phyloP scores from a whole-genome alignment of 2,797 vertebrate genomes.

The Enteromius treurensis region DNA sequence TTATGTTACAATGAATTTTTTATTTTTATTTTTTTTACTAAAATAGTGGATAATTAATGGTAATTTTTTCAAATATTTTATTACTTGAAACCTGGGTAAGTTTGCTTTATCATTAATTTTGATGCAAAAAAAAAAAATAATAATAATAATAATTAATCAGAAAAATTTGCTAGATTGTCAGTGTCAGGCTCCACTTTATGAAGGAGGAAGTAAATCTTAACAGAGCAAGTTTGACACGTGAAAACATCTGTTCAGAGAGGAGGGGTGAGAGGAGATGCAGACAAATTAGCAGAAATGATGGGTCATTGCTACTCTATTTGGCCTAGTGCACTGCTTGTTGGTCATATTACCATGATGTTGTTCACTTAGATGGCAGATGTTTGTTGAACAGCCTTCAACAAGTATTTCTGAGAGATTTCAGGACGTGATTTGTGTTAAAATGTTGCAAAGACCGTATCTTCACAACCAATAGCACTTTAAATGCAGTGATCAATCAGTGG shows the following conservation, averaged over 20 bases:
- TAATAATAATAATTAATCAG: too few relatives aligned
- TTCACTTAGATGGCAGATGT: neutral
- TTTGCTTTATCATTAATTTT: neutral
- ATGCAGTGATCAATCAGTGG: conserved; percentile 22
- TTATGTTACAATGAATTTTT: too few relatives aligned
- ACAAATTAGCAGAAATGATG: neutral
- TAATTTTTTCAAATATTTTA: neutral
- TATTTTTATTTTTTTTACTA: neutral
- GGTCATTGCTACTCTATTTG: neutral
- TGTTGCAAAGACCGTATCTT: conserved; percentile 3
- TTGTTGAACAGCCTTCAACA: neutral
- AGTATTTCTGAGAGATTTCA: neutral
- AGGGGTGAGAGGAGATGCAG: neutral
- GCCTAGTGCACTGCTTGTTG: neutral
- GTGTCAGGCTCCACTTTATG: conserved; percentile 35
- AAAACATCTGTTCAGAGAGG: conserved; percentile 45
- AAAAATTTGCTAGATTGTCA: neutral
- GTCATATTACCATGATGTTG: neutral
- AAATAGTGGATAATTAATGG: neutral
- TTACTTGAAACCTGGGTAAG: neutral
- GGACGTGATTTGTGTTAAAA: neutral
- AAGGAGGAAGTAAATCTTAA: conserved; percentile 2
- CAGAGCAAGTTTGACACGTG: conserved; percentile 5
- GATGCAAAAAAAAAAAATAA: too few relatives aligned
- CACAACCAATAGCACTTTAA: conserved; percentile 1